A percentile compares a stretch with the other conserved stretches of the same genome.
Evolutionary conservation across 2,888 invertebrate genomes (phyloP).

Genomic region (Rhaphigaster nebulosa): DNA sequence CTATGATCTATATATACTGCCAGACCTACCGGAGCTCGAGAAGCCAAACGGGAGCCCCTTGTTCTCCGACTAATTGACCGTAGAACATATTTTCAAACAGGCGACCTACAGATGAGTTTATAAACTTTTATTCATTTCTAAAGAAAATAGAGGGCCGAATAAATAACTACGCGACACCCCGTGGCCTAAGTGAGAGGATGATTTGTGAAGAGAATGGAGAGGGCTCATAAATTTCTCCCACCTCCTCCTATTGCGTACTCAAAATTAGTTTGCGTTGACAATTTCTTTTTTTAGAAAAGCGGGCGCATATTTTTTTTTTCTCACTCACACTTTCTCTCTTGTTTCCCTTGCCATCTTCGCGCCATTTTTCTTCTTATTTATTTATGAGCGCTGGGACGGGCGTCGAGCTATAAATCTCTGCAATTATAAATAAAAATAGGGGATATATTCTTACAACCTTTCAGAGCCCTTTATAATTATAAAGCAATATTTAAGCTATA

Average conservation of each 20-base stretch:
- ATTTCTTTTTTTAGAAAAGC: constrained; percentile 36
- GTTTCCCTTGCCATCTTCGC: background rate
- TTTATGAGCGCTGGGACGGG: constrained; percentile 11
- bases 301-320: constrained; percentile 41
- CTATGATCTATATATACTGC: constrained; percentile 45
- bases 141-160: constrained; percentile 10
- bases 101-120: constrained; percentile 33
- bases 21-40: constrained; percentile 3
- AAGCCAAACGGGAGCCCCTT: constrained; percentile 32
- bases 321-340: background rate
- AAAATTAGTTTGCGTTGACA: constrained; percentile 48
- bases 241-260: constrained; percentile 36
- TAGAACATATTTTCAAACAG: constrained; percentile 47
- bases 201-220: constrained; percentile 5
- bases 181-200: background rate
- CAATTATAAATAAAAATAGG: constrained; percentile 46
- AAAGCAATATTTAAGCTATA: background rate
- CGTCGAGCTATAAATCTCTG: background rate
- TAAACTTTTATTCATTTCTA: constrained; percentile 32
- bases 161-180: constrained; percentile 28
- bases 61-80: constrained; percentile 37
- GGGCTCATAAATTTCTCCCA: constrained; percentile 21
- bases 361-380: constrained; percentile 22
- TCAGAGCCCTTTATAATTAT: constrained; percentile 7
- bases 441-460: constrained; percentile 26